Evolutionary conservation across 2,113 vertebrate genomes (phyloP).

Genomic region (Chroicocephalus ridibundus): DNA sequence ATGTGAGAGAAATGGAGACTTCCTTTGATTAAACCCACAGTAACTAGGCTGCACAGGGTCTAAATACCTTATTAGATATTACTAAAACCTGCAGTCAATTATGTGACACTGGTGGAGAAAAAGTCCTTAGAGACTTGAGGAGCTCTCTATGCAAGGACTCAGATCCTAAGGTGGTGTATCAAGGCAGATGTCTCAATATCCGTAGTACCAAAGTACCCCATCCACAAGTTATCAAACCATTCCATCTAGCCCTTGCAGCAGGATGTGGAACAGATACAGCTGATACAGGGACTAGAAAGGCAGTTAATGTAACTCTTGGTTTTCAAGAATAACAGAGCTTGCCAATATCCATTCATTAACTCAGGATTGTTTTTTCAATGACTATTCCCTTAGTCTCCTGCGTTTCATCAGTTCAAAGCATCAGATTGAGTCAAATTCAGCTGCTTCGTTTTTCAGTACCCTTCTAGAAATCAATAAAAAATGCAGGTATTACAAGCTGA

Average conservation of each 20-base stretch:
- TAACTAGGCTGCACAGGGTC: not conserved
- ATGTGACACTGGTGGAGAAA: not conserved
- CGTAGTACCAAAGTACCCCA: not conserved
- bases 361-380: not conserved
- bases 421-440: not conserved
- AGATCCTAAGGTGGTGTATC: not conserved
- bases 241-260: not conserved
- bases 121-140: not conserved
- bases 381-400: not conserved
- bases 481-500: not conserved
- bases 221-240: not conserved
- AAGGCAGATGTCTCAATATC: not conserved
- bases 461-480: not conserved
- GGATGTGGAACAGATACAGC: not conserved
- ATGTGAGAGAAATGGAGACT: not conserved
- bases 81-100: not conserved
- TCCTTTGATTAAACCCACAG: not conserved
- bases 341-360: not conserved
- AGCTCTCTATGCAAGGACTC: not conserved
- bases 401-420: not conserved
- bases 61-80: not conserved
- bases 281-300: not conserved
- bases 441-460: not conserved
- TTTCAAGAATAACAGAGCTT: not conserved
- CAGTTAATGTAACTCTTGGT: not conserved